These are phyloP conservation scores for Myotis lucifugus DNA, from an alignment of 2,113 vertebrate genomes.

Conservation along the genomic window DNA sequence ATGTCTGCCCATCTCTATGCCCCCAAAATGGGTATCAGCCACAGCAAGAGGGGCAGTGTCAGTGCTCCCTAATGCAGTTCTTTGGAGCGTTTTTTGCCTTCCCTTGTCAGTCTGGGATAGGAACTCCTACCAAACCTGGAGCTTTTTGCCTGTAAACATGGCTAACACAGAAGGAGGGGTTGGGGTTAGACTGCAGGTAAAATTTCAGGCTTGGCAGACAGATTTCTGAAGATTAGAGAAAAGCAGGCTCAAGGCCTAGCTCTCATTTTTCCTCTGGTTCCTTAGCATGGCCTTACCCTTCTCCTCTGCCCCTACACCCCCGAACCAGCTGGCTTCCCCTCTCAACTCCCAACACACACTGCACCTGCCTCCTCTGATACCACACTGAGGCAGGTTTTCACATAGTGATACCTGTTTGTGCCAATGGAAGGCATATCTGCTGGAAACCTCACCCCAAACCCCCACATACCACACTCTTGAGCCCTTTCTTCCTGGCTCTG, in stretches of 20 bases:
- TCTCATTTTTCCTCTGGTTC: background rate
- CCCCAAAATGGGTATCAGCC: background rate
- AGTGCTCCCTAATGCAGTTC: background rate
- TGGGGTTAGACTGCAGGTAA: constrained; percentile 14
- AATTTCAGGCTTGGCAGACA: constrained; percentile 11
- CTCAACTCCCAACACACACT: background rate
- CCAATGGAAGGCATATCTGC: constrained; percentile 3
- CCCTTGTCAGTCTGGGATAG: background rate
- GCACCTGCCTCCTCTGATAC: constrained; percentile 36
- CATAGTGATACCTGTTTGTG: background rate
- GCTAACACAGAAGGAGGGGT: background rate
- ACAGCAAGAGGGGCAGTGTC: background rate
- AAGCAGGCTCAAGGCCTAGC: background rate
- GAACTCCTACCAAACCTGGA: background rate
- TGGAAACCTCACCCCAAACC: background rate
- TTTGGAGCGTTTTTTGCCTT: background rate
- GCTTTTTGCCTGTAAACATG: background rate
- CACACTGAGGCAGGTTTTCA: constrained; percentile 63
- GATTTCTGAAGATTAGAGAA: constrained; percentile 34
- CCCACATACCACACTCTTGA: background rate
- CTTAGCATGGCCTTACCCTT: background rate
- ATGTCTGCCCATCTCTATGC: background rate
- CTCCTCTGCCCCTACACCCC: background rate
- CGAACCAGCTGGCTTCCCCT: background rate
- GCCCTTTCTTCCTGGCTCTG: background rate